Percentiles rank a stretch among this genome's conserved stretches.
Evolutionary conservation across 2,113 vertebrate genomes (phyloP).

Genomic region (Macrotus californicus): DNA sequence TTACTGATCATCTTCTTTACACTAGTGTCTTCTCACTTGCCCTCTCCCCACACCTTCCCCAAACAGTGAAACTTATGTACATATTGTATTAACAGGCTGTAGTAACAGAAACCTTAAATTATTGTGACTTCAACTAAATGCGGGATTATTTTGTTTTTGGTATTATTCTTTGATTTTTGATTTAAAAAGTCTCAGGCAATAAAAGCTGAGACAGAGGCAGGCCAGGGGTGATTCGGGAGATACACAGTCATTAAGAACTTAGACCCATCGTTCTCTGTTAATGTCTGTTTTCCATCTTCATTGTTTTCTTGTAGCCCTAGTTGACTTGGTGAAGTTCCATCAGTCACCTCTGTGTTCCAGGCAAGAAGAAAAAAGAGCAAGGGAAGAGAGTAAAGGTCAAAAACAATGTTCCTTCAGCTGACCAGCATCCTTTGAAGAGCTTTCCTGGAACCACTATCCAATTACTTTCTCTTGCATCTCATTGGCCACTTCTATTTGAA

Average conservation of each 20-base stretch:
- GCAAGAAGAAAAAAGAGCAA: not conserved
- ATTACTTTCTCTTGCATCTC: not conserved
- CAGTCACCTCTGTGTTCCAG: not conserved
- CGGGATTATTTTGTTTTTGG: not conserved
- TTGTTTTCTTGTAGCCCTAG: not conserved
- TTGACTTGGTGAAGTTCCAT: not conserved
- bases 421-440: not conserved
- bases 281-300: not conserved
- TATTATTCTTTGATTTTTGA: not conserved
- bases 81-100: not conserved
- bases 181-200: not conserved
- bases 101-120: not conserved
- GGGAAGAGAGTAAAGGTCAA: not conserved
- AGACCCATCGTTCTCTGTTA: not conserved
- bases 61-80: not conserved
- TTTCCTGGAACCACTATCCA: not conserved
- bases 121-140: not conserved
- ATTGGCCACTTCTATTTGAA: not conserved
- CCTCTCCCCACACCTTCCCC: not conserved
- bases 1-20: not conserved
- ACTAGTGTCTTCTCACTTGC: not conserved
- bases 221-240: not conserved
- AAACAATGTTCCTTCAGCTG: not conserved
- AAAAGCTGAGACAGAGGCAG: not conserved
- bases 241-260: not conserved